phyloP scores from a whole-genome alignment of 1,140 invertebrate genomes.

The Bombus difficillimus region DNA sequence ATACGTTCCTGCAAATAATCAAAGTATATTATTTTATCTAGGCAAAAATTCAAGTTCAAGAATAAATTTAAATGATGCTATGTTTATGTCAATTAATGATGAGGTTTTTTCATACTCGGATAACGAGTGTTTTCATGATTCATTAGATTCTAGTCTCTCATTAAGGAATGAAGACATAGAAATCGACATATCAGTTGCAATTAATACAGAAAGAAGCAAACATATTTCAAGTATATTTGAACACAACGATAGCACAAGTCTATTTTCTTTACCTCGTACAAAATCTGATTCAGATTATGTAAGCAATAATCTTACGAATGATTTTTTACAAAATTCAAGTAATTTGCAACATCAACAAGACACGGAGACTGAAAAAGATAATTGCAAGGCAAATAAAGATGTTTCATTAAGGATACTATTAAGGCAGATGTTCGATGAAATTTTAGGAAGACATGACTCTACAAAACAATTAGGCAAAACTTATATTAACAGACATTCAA shows the following conservation, averaged over 20 bases:
- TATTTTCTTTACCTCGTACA: not conserved
- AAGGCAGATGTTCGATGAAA: conserved; percentile 6
- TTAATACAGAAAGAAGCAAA: not conserved
- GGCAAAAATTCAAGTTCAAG: not conserved
- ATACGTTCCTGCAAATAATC: not conserved
- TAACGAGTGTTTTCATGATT: not conserved
- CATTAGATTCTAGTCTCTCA: too few relatives aligned
- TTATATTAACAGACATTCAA: not conserved
- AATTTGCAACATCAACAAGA: not conserved
- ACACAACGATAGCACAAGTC: not conserved
- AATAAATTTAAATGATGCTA: not conserved
- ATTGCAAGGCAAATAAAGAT: not conserved
- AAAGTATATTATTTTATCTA: not conserved
- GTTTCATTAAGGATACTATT: not conserved
- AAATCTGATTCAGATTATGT: not conserved
- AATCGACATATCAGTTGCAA: not conserved
- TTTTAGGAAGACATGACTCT: conserved; percentile 1
- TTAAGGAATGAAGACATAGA: not conserved
- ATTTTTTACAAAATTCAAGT: too few relatives aligned
- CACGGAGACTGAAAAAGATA: not conserved
- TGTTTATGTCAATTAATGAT: not conserved
- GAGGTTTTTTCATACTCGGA: not conserved
- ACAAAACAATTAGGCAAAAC: not conserved
- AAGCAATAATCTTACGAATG: not conserved
- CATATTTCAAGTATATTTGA: not conserved